These are phyloP conservation scores for Aplodontia rufa DNA, from an alignment of 2,113 vertebrate species.

Conservation along the genomic window DNA sequence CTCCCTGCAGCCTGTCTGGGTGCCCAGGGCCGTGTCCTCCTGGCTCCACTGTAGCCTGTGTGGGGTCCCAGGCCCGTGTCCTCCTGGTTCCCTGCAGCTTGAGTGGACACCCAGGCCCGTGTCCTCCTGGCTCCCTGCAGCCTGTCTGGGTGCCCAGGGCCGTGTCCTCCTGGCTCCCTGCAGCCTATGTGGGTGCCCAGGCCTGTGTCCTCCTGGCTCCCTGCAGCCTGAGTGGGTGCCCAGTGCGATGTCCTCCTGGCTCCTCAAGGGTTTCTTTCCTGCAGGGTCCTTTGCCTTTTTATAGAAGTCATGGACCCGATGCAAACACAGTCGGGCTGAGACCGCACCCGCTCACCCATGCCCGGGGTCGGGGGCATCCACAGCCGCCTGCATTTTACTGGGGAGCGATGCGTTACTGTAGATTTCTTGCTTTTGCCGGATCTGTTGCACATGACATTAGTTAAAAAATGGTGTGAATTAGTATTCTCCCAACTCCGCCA, in stretches of 20 bases:
- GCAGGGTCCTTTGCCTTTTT: constrained; percentile 35
- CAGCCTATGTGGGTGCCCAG: too few species aligned
- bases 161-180: too few species aligned
- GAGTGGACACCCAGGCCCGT: too few species aligned
- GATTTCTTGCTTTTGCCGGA: not conserved
- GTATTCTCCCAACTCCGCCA: not conserved
- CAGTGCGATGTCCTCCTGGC: not conserved
- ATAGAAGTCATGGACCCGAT: not conserved
- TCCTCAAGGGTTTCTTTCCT: constrained; percentile 4
- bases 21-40: too few species aligned
- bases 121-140: too few species aligned
- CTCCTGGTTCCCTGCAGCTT: too few species aligned
- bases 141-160: too few species aligned
- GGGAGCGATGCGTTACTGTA: not conserved
- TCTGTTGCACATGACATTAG: not conserved
- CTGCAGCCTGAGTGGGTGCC: too few species aligned
- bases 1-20: too few species aligned
- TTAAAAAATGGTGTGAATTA: not conserved
- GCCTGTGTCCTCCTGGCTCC: not conserved
- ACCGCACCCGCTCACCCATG: too few species aligned
- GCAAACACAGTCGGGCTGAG: constrained; percentile 2
- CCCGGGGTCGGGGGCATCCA: not conserved
- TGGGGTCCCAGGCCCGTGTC: not conserved
- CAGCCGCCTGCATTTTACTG: not conserved
- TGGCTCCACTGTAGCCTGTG: too few species aligned